Evolutionary conservation across 2,888 invertebrate species (phyloP).

Genomic region (Colostygia pectinataria): DNA sequence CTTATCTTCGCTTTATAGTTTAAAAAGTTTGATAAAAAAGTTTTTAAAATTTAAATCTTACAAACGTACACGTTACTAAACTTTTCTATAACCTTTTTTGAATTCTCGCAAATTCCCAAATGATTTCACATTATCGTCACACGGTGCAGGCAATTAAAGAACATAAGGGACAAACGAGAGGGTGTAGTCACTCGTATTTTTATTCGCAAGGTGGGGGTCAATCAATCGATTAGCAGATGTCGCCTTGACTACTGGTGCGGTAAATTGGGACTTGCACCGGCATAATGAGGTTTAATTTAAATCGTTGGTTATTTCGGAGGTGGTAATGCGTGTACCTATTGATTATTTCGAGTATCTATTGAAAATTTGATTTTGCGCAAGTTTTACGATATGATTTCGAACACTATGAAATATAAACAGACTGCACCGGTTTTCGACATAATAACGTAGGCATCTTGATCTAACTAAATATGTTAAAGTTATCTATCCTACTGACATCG

Average conservation of each 20-base stretch:
- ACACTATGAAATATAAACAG: too few relatives aligned
- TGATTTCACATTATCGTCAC: constrained; percentile 35
- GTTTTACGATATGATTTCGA: too few relatives aligned
- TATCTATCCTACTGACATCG: constrained; percentile 62
- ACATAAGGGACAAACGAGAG: constrained; percentile 53
- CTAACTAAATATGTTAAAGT: constrained; percentile 49
- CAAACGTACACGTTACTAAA: too few relatives aligned
- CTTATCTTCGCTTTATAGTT: too few relatives aligned
- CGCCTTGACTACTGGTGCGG: constrained; percentile 76
- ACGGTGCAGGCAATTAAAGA: constrained; percentile 51
- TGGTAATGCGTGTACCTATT: background rate
- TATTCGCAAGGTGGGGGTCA: constrained; percentile 55
- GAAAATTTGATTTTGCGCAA: too few relatives aligned
- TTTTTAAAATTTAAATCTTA: too few relatives aligned
- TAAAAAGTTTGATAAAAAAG: too few relatives aligned
- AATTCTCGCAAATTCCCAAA: constrained; percentile 20
- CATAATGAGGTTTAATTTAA: constrained; percentile 62
- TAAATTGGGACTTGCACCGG: constrained; percentile 71
- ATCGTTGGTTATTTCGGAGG: constrained; percentile 27
- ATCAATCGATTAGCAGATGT: constrained; percentile 81
- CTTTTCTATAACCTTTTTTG: constrained; percentile 8
- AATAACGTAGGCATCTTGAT: too few relatives aligned
- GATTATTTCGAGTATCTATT: background rate
- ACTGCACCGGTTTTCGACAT: too few relatives aligned
- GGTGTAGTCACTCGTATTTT: constrained; percentile 49